Evolutionary conservation across 2,797 vertebrate genomes (phyloP), one percentile per base, ranked within the genome.

Genomic region (Argya squamiceps): DNA sequence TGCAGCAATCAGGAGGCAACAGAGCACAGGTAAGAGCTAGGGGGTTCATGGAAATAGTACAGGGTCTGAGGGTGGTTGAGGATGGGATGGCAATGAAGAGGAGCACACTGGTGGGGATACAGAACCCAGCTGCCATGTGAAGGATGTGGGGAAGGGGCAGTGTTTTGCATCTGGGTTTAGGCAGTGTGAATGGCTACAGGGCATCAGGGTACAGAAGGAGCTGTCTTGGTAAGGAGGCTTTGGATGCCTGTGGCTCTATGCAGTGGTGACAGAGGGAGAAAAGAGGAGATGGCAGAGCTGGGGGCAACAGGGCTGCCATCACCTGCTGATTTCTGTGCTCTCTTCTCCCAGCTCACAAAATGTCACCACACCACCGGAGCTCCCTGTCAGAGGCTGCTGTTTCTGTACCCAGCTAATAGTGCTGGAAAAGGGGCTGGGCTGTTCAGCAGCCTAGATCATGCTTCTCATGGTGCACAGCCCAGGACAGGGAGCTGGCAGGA

Each of bases 401-500:
- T 70, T 47, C 39, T 78, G 10, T 74, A 41, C 15, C 10, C 4
- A 21, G 21, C 27, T 53, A 5, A 5, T 10, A 37, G 39, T 23
- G 52, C 26, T 47, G 67, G 43, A 53, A 34, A 70, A 37, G 1
- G 1, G 29, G 27, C 75, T 78, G 50, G 30, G 41, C 49, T 78
- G 29, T 71, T 71, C 9, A 8, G 2, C 0, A 0, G n/a, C 12
- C 6, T 12, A 21, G 19, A 29, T 76, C 32, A 13, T 4, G 0
- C 27, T 91, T 78, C 50, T 13, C 37, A 24, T 0, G 1, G 34
- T 5, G 1, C 23, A 20, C 0, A 8, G 53, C 46, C 39, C 4
- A 11, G 34, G 46, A 82, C n/a, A 56, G n/a, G 30, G 23, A 69
- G 24, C n/a, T 59, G 63, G 6, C 1, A 22, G 50, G 29, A 26